Evolutionary conservation across 1,140 invertebrate species (phyloP).

Genomic region (Gonioctena quinquepunctata): DNA sequence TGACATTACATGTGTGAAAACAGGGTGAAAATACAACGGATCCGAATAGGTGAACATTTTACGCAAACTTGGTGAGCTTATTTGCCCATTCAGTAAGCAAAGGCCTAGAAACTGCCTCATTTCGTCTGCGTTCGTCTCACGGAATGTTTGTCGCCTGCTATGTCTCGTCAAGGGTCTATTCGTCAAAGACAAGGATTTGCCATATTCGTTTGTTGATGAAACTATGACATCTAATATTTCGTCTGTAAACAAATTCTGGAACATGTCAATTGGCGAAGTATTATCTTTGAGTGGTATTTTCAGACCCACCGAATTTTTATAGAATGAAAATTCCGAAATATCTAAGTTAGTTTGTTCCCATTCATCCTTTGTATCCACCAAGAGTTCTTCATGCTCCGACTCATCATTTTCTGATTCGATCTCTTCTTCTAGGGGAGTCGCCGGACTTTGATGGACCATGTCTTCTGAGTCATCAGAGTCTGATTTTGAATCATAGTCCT

Average conservation of each 20-base stretch:
- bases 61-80: conserved; percentile 35
- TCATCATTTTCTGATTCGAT: no score
- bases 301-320: no score
- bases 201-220: conserved; percentile 9
- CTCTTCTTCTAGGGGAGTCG: no score
- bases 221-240: conserved; percentile 18
- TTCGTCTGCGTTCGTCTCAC: conserved; percentile 12
- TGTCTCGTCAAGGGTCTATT: conserved; percentile 11
- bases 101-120: conserved; percentile 43
- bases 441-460: no score
- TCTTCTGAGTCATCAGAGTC: no score
- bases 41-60: conserved; percentile 37
- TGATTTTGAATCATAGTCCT: no score
- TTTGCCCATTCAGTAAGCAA: conserved; percentile 35
- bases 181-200: no score
- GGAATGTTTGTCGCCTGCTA: conserved; percentile 15
- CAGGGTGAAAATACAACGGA: conserved; percentile 43
- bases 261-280: neutral
- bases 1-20: conserved; percentile 41
- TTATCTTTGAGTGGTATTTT: no score
- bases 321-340: no score
- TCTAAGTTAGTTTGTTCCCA: no score
- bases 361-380: no score
- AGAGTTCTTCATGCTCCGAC: no score
- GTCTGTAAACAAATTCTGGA: neutral